These are phyloP conservation scores for Drosophila sordidula DNA, from an alignment of 2,888 invertebrate genomes.

Conservation along the genomic window DNA sequence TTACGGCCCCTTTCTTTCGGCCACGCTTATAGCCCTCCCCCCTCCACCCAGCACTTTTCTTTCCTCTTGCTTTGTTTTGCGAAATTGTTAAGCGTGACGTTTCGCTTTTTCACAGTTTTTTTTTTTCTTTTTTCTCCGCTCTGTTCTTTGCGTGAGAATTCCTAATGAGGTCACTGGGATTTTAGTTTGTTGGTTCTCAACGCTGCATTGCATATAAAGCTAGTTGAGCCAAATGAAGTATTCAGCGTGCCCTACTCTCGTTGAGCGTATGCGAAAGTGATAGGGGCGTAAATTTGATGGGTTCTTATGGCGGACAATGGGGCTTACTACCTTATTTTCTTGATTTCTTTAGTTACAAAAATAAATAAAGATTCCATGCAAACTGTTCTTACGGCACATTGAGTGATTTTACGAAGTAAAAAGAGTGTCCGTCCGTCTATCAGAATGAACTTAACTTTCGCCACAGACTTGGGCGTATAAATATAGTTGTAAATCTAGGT, in stretches of 20 bases:
- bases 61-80: slow-evolving; percentile 50
- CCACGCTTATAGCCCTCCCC: slow-evolving; percentile 16
- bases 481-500: too few relatives aligned
- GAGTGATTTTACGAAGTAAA: too few relatives aligned
- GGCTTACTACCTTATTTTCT: background rate
- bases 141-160: slow-evolving; percentile 74
- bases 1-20: slow-evolving; percentile 64
- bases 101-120: slow-evolving; percentile 63
- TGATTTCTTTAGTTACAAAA: background rate
- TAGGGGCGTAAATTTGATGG: slow-evolving; percentile 3
- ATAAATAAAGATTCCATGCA: too few relatives aligned
- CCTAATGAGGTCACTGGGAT: slow-evolving; percentile 74
- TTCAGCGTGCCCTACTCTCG: slow-evolving; percentile 69
- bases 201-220: slow-evolving; percentile 33
- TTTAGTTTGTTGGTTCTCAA: slow-evolving; percentile 29
- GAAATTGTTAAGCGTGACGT: slow-evolving; percentile 74
- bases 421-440: too few relatives aligned
- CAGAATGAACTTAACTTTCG: too few relatives aligned
- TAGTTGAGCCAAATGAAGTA: slow-evolving; percentile 59
- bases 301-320: slow-evolving; percentile 1
- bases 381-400: too few relatives aligned
- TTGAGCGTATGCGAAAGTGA: slow-evolving; percentile 54
- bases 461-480: too few relatives aligned
- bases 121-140: slow-evolving; percentile 11
- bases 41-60: slow-evolving; percentile 9